Evolutionary conservation across 2,113 vertebrate genomes (phyloP), one percentile per base, ranked within the genome.

Genomic region (Prinia subflava): DNA sequence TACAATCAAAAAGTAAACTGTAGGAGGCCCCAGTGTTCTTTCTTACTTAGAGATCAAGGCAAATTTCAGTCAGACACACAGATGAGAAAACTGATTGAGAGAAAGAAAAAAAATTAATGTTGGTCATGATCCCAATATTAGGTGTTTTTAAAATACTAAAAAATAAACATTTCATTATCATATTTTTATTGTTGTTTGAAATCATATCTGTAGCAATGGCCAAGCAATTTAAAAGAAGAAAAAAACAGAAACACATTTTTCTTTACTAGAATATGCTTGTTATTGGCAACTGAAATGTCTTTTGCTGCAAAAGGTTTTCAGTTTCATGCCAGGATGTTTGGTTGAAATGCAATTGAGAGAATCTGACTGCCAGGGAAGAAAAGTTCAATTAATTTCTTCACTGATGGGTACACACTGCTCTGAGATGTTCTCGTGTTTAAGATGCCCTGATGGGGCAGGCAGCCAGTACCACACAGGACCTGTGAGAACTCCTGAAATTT

Each of bases 1-100:
- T 82, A 94, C 81, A 91, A 46, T 33, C 33, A 89, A 78, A 69
- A 92, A 95, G 47, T 46, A 94, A 94, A 89, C 87, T 95, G 81
- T 82, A 96, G 95, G 91, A 96, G 93, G 91, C 83, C 49, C 22
- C 74, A 94, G 81, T 95, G 93, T 87, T 95, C 95, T 95, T 92
- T 91, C 73, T 87, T 89, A 87, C 49, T 68, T 60, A 84, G 42
- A 84, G 10, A 60, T 23, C 31, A 49, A 87, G 69, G 60, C 25
- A 94, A 75, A 84, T 94, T 83, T 91, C 56, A 83, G 37, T 77
- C 75, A 37, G 28, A 31, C 21, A 56, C 18, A 82, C 3, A 53
- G 37, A 79, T 68, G 44, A 91, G 44, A 75, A 94, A 95, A 76
- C 15, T 91, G 19, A 15, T 57, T 56, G 25, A 89, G 10, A 71